These are phyloP conservation scores for Fabriciana adippe DNA, from an alignment of 2,888 invertebrate genomes.

Conservation along the genomic window DNA sequence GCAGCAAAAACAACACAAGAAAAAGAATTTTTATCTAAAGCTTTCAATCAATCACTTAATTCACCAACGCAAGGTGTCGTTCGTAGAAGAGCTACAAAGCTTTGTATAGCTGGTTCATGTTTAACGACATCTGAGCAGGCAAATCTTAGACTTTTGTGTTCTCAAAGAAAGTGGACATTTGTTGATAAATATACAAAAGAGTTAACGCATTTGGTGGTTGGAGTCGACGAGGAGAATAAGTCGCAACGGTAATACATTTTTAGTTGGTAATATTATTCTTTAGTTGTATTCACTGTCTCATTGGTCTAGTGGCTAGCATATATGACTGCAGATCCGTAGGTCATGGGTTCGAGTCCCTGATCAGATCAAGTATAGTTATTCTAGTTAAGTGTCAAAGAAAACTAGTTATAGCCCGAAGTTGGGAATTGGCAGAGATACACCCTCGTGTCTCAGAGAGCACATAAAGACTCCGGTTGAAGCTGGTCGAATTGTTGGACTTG, in stretches of 20 bases:
- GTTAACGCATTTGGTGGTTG: conserved; percentile 72
- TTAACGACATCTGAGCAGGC: conserved; percentile 51
- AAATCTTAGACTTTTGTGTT: conserved; percentile 59
- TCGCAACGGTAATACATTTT: conserved; percentile 60
- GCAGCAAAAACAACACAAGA: conserved; percentile 67
- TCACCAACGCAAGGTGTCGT: conserved; percentile 47
- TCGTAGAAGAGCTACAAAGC: conserved; percentile 41
- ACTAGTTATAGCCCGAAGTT: too few relatives aligned
- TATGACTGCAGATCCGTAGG: too few relatives aligned
- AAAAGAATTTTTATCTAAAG: conserved; percentile 65
- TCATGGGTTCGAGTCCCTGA: too few relatives aligned
- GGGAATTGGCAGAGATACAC: too few relatives aligned
- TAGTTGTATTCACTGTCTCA: too few relatives aligned
- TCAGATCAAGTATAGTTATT: too few relatives aligned
- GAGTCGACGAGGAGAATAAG: conserved; percentile 68
- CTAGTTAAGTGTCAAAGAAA: too few relatives aligned
- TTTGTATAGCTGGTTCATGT: conserved; percentile 66
- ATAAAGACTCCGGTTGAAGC: too few relatives aligned
- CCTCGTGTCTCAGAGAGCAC: too few relatives aligned
- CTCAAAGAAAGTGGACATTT: conserved; percentile 56
- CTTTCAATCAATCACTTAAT: conserved; percentile 59
- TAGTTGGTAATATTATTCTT: too few relatives aligned
- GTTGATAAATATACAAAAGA: conserved; percentile 61
- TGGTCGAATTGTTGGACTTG: too few relatives aligned
- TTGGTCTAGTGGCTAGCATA: too few relatives aligned